phyloP scores from a whole-genome alignment of 2,888 invertebrate genomes.

The Acrobasis consociella region DNA sequence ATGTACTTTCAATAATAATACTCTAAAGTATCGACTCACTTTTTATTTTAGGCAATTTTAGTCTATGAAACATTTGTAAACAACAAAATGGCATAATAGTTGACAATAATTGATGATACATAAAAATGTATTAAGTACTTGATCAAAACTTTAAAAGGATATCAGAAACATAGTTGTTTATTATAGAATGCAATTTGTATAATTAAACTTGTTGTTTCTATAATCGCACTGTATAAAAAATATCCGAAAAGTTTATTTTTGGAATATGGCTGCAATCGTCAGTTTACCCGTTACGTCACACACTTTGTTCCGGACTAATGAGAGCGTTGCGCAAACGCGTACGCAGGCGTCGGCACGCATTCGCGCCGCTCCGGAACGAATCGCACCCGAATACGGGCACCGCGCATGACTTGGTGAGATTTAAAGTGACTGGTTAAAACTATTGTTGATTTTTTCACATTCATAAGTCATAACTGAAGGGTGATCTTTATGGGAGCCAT shows the following conservation, averaged over 20 bases:
- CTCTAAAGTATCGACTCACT: no score
- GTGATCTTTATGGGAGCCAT: constrained; percentile 16
- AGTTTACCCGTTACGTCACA: constrained; percentile 35
- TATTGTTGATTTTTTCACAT: constrained; percentile 18
- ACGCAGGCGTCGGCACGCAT: constrained; percentile 62
- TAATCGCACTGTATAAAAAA: no score
- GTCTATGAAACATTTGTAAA: not conserved
- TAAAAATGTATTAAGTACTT: not conserved
- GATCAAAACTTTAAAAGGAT: no score
- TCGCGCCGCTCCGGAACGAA: constrained; percentile 75
- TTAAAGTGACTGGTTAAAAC: constrained; percentile 31
- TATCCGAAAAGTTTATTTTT: no score
- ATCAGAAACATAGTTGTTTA: no score
- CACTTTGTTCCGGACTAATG: constrained; percentile 73
- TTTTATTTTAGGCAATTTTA: no score
- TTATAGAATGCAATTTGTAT: no score
- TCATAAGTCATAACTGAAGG: constrained; percentile 9
- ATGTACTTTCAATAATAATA: no score
- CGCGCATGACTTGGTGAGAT: constrained; percentile 57
- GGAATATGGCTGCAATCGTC: constrained; percentile 22
- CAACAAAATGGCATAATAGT: not conserved
- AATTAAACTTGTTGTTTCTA: no score
- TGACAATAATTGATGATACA: not conserved
- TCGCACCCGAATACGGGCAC: constrained; percentile 68
- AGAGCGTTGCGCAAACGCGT: constrained; percentile 69